Evolutionary conservation across 2,113 vertebrate genomes (phyloP).

Genomic region (Sander vitreus): DNA sequence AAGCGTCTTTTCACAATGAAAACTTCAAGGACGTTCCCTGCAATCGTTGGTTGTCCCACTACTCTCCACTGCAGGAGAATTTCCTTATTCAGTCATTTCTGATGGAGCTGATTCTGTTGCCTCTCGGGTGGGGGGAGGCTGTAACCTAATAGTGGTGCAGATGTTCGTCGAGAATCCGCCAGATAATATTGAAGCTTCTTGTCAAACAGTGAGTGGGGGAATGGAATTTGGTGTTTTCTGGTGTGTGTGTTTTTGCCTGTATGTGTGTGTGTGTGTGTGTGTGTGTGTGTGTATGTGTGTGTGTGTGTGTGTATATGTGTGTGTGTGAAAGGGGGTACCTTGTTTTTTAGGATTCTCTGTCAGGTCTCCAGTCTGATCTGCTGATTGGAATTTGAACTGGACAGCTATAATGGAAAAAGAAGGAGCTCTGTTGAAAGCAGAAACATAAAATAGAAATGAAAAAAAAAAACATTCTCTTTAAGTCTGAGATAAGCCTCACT

Average conservation of each 20-base stretch:
- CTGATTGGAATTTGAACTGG: slow-evolving; percentile 6
- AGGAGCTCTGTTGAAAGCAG: neutral
- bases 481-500: neutral
- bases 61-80: slow-evolving; percentile 40
- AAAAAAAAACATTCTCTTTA: neutral
- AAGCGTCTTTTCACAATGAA: slow-evolving; percentile 56
- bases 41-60: slow-evolving; percentile 16
- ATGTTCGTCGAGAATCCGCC: slow-evolving; percentile 85
- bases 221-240: slow-evolving; percentile 45
- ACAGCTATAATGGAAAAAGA: neutral
- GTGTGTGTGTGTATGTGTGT: neutral
- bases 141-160: slow-evolving; percentile 85
- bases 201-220: slow-evolving; percentile 62
- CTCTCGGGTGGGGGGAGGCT: slow-evolving; percentile 61
- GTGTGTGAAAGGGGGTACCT: neutral
- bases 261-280: neutral
- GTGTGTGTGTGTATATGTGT: neutral
- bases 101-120: slow-evolving; percentile 71
- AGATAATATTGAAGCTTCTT: slow-evolving; percentile 72
- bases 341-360: neutral
- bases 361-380: slow-evolving; percentile 3
- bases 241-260: neutral
- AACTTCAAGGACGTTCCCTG: slow-evolving; percentile 70
- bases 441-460: neutral
- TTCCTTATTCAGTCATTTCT: slow-evolving; percentile 81